Conservation (phyloP, 2,113 vertebrate genomes). For the Corythornis cristatus region DNA sequence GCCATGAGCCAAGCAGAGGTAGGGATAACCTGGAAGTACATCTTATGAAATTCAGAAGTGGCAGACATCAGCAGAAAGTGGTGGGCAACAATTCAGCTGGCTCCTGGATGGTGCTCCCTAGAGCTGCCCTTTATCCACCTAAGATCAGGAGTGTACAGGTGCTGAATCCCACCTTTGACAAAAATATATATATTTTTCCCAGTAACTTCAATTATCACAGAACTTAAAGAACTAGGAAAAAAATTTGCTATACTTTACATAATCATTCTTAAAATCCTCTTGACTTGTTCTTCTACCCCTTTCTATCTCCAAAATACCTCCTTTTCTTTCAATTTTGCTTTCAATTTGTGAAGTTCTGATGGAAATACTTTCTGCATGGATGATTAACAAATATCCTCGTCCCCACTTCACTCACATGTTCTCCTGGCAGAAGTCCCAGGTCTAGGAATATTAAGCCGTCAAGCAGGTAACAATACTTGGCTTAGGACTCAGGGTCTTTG, state of each 20-base stretch:
- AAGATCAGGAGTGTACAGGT: not conserved
- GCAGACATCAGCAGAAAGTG: not conserved
- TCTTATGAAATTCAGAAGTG: not conserved
- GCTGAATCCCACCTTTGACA: not conserved
- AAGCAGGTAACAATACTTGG: slow-evolving; percentile 34
- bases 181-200: rapidly evolving
- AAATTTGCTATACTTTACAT: not conserved
- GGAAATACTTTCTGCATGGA: slow-evolving; percentile 16
- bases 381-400: slow-evolving; percentile 31
- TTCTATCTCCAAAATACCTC: not conserved
- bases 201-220: not conserved
- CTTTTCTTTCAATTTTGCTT: slow-evolving; percentile 32
- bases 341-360: slow-evolving; percentile 11
- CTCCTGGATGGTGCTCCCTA: not conserved
- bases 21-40: not conserved
- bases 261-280: not conserved
- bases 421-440: slow-evolving; percentile 48
- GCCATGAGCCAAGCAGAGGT: not conserved
- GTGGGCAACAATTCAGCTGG: not conserved
- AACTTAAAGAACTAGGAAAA: not conserved
- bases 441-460: slow-evolving; percentile 10
- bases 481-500: not conserved
- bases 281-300: not conserved
- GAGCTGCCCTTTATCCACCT: not conserved
- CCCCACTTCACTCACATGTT: slow-evolving; percentile 35